Evolutionary conservation across 1,140 invertebrate genomes (phyloP).

Genomic region (Pseudobourletiella spinata): DNA sequence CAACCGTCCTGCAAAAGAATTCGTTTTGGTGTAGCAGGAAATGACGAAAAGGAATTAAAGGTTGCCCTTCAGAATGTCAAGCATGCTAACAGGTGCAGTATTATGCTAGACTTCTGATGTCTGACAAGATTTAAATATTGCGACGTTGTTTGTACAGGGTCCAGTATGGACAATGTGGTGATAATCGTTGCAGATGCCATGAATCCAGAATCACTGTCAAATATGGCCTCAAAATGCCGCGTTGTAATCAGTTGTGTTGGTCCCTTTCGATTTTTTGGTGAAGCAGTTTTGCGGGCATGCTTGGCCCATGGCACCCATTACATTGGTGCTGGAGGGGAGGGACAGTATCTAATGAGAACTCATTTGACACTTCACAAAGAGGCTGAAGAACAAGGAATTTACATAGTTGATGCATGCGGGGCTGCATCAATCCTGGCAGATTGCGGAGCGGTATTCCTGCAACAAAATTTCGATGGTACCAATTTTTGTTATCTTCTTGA

Average conservation of each 20-base stretch:
- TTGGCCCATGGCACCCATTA: neutral
- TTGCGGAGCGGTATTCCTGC: neutral
- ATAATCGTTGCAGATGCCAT: neutral
- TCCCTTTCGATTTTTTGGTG: neutral
- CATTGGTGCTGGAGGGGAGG: neutral
- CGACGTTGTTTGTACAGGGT: no score
- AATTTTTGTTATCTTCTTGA: neutral
- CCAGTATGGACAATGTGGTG: no score
- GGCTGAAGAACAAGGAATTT: conserved; percentile 56
- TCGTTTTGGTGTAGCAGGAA: no score
- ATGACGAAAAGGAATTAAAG: no score
- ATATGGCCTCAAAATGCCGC: neutral
- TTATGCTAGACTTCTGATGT: no score
- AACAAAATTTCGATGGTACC: neutral
- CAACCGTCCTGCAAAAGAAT: no score
- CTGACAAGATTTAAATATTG: no score
- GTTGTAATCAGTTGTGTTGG: neutral
- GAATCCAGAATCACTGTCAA: no score
- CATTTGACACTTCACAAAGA: neutral
- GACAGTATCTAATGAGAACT: neutral
- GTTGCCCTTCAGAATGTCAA: no score
- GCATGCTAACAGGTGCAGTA: no score
- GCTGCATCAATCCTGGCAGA: conserved; percentile 60
- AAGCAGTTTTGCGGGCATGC: neutral
- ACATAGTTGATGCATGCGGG: conserved; percentile 79